These are phyloP conservation scores for Naso thynnoides DNA, from an alignment of 2,797 vertebrate genomes.

Conservation along the genomic window DNA sequence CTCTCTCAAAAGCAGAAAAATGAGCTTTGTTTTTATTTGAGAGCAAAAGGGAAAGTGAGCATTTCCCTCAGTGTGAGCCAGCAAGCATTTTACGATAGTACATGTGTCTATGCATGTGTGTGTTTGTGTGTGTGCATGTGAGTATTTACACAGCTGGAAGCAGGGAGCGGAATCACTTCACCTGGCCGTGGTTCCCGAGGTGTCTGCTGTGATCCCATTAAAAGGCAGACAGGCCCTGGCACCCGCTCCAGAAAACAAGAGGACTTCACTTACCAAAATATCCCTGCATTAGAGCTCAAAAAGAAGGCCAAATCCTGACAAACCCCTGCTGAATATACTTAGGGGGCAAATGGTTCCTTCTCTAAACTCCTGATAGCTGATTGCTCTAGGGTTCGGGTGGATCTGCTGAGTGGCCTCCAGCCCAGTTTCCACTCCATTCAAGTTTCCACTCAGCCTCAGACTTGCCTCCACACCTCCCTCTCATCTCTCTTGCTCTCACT, in stretches of 20 bases:
- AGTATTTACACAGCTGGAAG: conserved; percentile 79
- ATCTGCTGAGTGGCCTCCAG: conserved; percentile 78
- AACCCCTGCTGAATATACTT: conserved; percentile 74
- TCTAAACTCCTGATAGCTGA: conserved; percentile 78
- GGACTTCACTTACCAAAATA: conserved; percentile 72
- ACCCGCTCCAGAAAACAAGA: conserved; percentile 77
- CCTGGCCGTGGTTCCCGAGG: conserved; percentile 75
- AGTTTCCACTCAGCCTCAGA: conserved; percentile 80
- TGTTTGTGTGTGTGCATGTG: conserved; percentile 24
- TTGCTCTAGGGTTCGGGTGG: conserved; percentile 80
- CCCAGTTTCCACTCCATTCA: conserved; percentile 84
- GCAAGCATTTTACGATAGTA: conserved; percentile 60
- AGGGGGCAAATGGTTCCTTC: conserved; percentile 69
- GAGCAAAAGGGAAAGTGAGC: conserved; percentile 54
- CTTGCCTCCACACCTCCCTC: conserved; percentile 69
- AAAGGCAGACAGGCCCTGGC: conserved; percentile 80
- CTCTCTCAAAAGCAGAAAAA: conserved; percentile 58
- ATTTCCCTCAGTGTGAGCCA: conserved; percentile 56
- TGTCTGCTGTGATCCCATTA: conserved; percentile 78
- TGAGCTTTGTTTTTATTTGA: conserved; percentile 63
- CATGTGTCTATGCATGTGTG: conserved; percentile 30
- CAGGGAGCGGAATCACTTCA: conserved; percentile 76
- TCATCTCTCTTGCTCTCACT: conserved; percentile 46
- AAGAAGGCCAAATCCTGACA: conserved; percentile 74
- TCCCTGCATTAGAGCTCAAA: conserved; percentile 72